Conservation (phyloP, 2,113 vertebrate species). For the Willisornis vidua region DNA sequence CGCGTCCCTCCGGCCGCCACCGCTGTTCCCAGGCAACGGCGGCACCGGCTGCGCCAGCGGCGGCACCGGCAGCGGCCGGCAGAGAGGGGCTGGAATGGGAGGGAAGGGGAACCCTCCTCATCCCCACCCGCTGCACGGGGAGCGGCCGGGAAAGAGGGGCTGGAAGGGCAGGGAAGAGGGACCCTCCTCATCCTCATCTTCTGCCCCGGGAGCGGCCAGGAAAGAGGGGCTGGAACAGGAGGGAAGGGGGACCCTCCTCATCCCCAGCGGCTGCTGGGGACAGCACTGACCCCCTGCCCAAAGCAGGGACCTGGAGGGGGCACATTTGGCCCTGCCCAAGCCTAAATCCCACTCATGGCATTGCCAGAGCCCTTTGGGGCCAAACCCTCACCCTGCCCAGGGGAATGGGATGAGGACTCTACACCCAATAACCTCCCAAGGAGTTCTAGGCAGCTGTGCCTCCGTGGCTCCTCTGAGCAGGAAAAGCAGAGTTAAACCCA, state of each 20-base stretch:
- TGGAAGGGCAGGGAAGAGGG: background rate
- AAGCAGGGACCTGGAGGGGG: background rate
- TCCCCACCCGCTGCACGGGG: background rate
- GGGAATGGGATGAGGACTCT: rapidly evolving
- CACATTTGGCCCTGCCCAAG: rapidly evolving
- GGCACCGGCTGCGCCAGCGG: background rate
- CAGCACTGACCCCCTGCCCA: background rate
- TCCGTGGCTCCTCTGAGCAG: background rate
- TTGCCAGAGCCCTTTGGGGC: rapidly evolving
- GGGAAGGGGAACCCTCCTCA: too few species aligned
- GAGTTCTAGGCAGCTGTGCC: background rate
- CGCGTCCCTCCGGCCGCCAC: conserved; percentile 26
- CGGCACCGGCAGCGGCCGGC: background rate
- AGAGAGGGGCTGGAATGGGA: background rate
- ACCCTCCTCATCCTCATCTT: background rate
- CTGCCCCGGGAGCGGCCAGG: background rate
- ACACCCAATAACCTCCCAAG: rapidly evolving
- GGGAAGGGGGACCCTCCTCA: background rate
- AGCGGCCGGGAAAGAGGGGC: background rate
- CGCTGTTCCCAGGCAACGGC: conserved; percentile 63
- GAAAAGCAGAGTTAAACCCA: rapidly evolving
- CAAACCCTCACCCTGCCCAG: rapidly evolving
- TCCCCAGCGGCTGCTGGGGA: background rate
- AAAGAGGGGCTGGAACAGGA: background rate
- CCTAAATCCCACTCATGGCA: background rate